Evolutionary conservation across 1,140 invertebrate genomes (phyloP), one percentile per base, ranked within the genome.

Genomic region (Dendroctonus ponderosae): DNA sequence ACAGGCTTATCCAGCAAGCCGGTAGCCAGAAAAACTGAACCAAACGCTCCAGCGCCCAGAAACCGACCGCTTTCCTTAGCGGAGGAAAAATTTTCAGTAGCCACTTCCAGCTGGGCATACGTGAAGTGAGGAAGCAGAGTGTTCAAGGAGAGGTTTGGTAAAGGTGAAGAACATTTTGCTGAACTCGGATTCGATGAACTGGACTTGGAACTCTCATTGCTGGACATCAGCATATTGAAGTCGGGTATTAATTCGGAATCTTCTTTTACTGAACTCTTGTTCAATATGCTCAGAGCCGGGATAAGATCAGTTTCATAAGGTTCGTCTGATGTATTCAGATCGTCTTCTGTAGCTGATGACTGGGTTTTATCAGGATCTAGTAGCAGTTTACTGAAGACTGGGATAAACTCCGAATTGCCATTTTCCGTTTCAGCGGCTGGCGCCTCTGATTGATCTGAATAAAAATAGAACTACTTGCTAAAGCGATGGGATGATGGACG

Each of bases 1-100:
- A 89, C 79, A 15, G 76, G 73, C 64, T 82, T 77, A 62, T 80
- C 74, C 4, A 73, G 68, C 5, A 79, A 62, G 58, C 80, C 78
- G 12, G 77, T 75, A 12, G 85, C 87, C 60, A 87, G 77, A 78
- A 84, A 90, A 2, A 91, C 89, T 53, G 82, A 82, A 11, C 89
- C 89, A 80, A 88, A 90, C 7, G 86, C 87, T 53, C 89, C 89
- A 67, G 80, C 81, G 5, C 89, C 89, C 62, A 91, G 79, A 70
- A 82, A 81, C 9, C 81, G 76, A 44, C 79, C 80, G 50, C 70
- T 74, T 14, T 68, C 44, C 7, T 68, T 43, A 8, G 57, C 7
- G 3, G 40, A 26, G 54, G 8, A 68, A 61, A 81, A 81, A 62
- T 75, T 58, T 64, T 79, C 71, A 6, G 79, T 81, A 6, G 73